A percentile compares a stretch with the other conserved stretches of the same genome.
phyloP scores from a whole-genome alignment of 2,888 invertebrate genomes.

The Metacarcinus magister region DNA sequence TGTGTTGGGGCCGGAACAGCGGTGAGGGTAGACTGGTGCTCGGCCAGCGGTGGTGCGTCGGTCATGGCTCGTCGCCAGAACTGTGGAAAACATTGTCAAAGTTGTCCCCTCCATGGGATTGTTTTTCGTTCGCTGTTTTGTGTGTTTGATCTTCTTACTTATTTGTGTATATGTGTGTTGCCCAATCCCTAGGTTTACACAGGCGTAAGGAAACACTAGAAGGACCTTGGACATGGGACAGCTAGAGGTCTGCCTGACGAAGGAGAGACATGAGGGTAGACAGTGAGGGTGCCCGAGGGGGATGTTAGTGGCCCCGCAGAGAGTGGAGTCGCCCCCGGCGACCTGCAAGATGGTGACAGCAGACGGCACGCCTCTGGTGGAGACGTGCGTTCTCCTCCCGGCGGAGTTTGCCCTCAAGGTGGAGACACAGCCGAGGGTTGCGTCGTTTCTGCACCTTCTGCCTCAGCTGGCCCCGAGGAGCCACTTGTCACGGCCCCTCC shows the following conservation, averaged over 20 bases:
- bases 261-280: not conserved
- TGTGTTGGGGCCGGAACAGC: not conserved
- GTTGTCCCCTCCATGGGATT: not conserved
- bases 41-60: not conserved
- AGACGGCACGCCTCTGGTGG: constrained; percentile 87
- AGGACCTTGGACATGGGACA: not conserved
- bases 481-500: constrained; percentile 51
- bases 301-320: constrained; percentile 49
- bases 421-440: constrained; percentile 84
- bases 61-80: not conserved
- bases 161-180: not conserved
- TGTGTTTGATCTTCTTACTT: not conserved
- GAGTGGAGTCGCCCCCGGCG: constrained; percentile 42
- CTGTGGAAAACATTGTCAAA: not conserved
- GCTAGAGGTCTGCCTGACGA: not conserved
- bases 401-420: constrained; percentile 95
- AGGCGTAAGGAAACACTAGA: not conserved
- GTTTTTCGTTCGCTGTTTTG: not conserved
- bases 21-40: not conserved
- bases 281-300: constrained; percentile 3
- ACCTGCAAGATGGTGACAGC: constrained; percentile 70
- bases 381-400: constrained; percentile 96
- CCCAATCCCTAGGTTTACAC: not conserved
- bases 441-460: constrained; percentile 57
- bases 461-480: constrained; percentile 23